A percentile compares a stretch with the other conserved stretches of the same genome.
phyloP scores from a whole-genome alignment of 2,113 vertebrate species.

The Cricetomys ansorgei region DNA sequence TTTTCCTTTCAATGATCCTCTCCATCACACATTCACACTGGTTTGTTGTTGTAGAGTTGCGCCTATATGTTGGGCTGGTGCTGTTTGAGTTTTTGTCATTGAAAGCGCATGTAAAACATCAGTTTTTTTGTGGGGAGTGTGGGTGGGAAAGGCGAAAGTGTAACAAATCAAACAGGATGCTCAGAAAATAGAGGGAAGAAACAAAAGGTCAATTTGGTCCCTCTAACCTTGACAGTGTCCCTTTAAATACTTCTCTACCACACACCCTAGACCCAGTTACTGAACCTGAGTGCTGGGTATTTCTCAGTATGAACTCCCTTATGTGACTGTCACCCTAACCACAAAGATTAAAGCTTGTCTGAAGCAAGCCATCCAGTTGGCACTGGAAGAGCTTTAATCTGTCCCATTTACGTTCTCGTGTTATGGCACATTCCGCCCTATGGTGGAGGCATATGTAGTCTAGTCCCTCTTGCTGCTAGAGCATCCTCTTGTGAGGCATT shows the following conservation, averaged over 20 bases:
- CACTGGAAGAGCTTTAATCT: slow-evolving; percentile 72
- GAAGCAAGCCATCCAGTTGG: slow-evolving; percentile 51
- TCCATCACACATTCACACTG: slow-evolving; percentile 78
- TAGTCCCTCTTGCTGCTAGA: slow-evolving; percentile 30
- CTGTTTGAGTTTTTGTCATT: slow-evolving; percentile 80
- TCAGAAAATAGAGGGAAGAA: slow-evolving; percentile 78
- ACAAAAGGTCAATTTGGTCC: slow-evolving; percentile 79
- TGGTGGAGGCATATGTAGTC: slow-evolving; percentile 38
- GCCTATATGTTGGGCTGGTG: slow-evolving; percentile 80
- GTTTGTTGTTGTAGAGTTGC: slow-evolving; percentile 80
- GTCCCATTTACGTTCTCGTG: slow-evolving; percentile 36
- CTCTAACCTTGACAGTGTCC: slow-evolving; percentile 81
- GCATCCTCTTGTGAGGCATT: slow-evolving; percentile 47
- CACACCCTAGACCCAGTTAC: slow-evolving; percentile 46
- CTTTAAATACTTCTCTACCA: slow-evolving; percentile 78
- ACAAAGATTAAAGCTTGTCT: slow-evolving; percentile 74
- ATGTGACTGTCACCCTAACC: slow-evolving; percentile 57
- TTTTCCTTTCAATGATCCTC: slow-evolving; percentile 74
- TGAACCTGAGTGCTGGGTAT: slow-evolving; percentile 60
- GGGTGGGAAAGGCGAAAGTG: slow-evolving; percentile 67
- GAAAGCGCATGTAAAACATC: slow-evolving; percentile 77
- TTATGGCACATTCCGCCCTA: slow-evolving; percentile 17
- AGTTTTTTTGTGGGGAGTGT: slow-evolving; percentile 53
- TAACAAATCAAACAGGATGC: slow-evolving; percentile 66
- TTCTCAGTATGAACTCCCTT: slow-evolving; percentile 49